Base-by-base conservation (phyloP, 2,888 invertebrate genomes). In the Bombylius discolor region DNA sequence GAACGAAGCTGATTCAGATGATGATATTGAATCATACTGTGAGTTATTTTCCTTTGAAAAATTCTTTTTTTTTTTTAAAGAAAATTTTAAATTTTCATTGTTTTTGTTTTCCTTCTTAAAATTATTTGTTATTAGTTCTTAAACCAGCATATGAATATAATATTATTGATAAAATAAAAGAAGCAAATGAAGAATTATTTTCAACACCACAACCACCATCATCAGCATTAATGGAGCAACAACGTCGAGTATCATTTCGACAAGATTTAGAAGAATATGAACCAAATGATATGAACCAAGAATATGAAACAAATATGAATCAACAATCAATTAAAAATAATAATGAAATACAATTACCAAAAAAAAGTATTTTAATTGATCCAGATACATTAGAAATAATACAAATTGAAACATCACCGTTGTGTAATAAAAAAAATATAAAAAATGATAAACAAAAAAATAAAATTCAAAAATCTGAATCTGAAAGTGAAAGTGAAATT, bases 91-190 rank as follows among this genome's bases (percentile, higher is more conserved):
- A 44, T 46, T 44, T 12, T 32, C 34, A 50, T 50, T 47, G 12
- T 47, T 23, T 23, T 23, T 23, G 23, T 23, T 23, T 23, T 45
- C 49, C 32, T 49, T 9, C 13, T 34, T 45, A 14, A 6, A 23
- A 33, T 48, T 1, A 33, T 49, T 31, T n/a, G n/a, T n/a, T 56
- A 69, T 66, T 60, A 76, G 76, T 75, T 68, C 64, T 76, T 34
- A 72, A 73, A 64, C 75, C 75, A 49, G 75, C 77, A 42, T 76
- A 77, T 58, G 78, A 78, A 50, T 79, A 79, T 65, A 78, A 79
- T 64, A 77, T 79, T 57, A 70, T 74, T 58, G 77, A 78, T 63
- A 79, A 77, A 68, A 73, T 79, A 14, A 76, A 75, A 64, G 73
- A 76, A 64, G 79, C 79, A 47, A 79, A 79, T 64, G 70, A 74